Percentiles rank a stretch among this genome's conserved stretches.
Conservation (phyloP, 64 coral and sea anemone genomes). For the Stylophora pistillata region DNA sequence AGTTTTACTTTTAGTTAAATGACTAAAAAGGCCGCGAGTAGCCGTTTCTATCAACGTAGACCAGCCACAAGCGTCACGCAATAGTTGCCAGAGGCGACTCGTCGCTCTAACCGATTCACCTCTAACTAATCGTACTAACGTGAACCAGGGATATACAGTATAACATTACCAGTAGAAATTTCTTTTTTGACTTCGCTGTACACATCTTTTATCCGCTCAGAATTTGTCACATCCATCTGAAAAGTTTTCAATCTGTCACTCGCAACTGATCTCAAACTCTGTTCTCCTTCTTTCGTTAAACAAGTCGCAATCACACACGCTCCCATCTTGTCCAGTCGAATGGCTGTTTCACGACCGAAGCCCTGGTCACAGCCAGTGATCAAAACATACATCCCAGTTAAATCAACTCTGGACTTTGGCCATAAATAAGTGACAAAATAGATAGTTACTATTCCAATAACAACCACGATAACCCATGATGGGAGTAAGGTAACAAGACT, state of each 20-base stretch:
- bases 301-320: constrained; percentile 68
- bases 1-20: no score
- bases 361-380: constrained; percentile 80
- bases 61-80: no score
- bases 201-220: constrained; percentile 54
- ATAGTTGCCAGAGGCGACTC: no score
- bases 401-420: constrained; percentile 10
- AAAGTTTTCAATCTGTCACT: constrained; percentile 34
- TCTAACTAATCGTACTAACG: neutral
- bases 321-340: constrained; percentile 56
- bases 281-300: constrained; percentile 50
- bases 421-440: neutral
- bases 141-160: neutral
- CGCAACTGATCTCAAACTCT: constrained; percentile 20
- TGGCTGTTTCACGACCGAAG: constrained; percentile 62
- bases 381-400: constrained; percentile 51
- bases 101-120: no score
- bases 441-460: neutral
- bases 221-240: constrained; percentile 60
- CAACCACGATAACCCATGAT: neutral
- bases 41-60: no score
- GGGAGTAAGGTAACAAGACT: neutral
- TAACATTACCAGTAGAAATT: neutral
- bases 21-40: no score
- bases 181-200: constrained; percentile 49